Conservation (phyloP, 2,797 vertebrate genomes). For the Lacerta viridis region DNA sequence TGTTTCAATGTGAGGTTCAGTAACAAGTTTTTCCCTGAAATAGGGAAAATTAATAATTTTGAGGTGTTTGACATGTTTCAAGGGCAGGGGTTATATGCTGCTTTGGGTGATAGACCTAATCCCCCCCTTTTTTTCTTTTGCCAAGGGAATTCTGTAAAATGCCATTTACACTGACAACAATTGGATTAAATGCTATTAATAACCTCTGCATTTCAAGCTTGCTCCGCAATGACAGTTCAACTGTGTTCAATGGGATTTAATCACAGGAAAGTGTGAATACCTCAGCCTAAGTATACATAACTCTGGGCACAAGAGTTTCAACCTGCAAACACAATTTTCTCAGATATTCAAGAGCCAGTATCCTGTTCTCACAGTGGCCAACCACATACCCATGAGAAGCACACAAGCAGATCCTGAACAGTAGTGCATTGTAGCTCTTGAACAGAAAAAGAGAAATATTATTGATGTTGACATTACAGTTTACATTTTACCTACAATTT, state of each 20-base stretch:
- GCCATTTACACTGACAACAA: background rate
- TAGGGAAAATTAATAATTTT: slow-evolving; percentile 63
- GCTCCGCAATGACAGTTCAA: background rate
- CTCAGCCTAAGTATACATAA: too few relatives aligned
- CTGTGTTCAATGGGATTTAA: too few relatives aligned
- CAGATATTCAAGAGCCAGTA: too few relatives aligned
- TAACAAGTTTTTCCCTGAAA: slow-evolving; percentile 63
- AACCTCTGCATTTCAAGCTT: background rate
- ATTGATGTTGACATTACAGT: background rate
- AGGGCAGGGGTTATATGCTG: background rate
- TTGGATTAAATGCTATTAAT: background rate
- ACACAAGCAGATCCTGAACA: too few relatives aligned
- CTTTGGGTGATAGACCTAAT: background rate
- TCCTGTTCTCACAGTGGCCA: too few relatives aligned
- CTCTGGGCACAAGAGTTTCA: too few relatives aligned
- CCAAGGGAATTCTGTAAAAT: background rate
- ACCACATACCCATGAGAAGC: too few relatives aligned
- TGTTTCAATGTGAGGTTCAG: slow-evolving; percentile 66
- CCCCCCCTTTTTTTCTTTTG: background rate
- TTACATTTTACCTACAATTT: background rate
- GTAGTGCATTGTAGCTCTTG: too few relatives aligned
- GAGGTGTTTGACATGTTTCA: slow-evolving; percentile 50
- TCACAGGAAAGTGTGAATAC: too few relatives aligned
- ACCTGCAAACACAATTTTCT: too few relatives aligned
- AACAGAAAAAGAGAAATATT: background rate